Evolutionary conservation across 2,113 vertebrate genomes (phyloP), one percentile per base, ranked within the genome.

Genomic region (Ictalurus punctatus): DNA sequence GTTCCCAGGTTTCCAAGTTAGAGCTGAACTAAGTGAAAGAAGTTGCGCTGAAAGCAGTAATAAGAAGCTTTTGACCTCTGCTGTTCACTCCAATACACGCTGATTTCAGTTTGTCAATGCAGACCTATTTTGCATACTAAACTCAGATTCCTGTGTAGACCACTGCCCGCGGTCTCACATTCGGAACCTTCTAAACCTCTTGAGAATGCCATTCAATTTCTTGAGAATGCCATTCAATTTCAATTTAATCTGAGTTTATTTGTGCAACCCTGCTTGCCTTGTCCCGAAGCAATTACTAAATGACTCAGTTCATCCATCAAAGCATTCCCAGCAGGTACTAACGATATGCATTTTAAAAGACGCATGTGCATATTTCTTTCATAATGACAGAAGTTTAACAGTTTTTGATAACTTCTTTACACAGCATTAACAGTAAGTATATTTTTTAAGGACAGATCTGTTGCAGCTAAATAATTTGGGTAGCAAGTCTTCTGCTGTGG

Each of bases 201-300:
- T 7, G n/a, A 89, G 85, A 91, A 82, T 83, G 69, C 73, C 67
- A 54, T 89, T 91, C 78, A 69, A 52, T 91, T 91, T 91, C 76
- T 63, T 7, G n/a, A 89, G 85, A 91, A 82, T 83, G 59, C 73
- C 67, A 54, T 89, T 91, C 78, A 69, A 52, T 91, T 91, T 91
- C 76, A 91, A 76, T 89, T 91, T 80, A 91, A 85, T 19, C 73
- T 61, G 71, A 65, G 73, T 88, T 89, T 90, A 90, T 88, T 90
- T 86, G 88, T 65, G 37, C 85, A 81, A 59, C 80, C 80, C 52
- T 61, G 81, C 76, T 89, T 79, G 82, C 78, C 87, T 87, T 80
- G 90, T 83, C 86, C 89, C 69, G 61, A 86, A 86, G 88, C 90
- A 88, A 89, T 89, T 88, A 89, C 88, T 61, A 85, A 86, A 85